Conservation (phyloP, 2,888 invertebrate genomes). For the Dryococelus australis region DNA sequence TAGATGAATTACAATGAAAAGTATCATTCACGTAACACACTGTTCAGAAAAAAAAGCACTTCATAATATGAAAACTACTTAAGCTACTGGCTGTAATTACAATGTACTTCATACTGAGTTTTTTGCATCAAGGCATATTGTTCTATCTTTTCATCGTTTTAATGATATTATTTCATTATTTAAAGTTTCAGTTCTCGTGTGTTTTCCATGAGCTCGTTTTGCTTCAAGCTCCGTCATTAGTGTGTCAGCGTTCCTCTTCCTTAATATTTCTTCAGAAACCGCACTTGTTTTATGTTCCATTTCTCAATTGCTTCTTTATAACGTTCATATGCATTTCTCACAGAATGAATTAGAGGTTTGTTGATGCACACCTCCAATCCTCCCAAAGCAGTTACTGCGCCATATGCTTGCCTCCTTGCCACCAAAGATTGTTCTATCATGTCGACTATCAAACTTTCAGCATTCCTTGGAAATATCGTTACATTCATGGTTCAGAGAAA, state of each 20-base stretch:
- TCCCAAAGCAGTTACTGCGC: no score
- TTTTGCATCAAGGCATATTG: no score
- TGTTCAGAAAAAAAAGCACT: no score
- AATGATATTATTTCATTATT: not conserved
- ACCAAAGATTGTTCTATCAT: not conserved
- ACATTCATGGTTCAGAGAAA: not conserved
- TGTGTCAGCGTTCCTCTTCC: not conserved
- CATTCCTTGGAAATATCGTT: not conserved
- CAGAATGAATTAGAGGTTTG: conserved; percentile 9
- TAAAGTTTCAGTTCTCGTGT: not conserved
- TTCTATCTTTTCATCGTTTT: not conserved
- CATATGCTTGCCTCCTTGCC: not conserved
- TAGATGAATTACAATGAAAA: no score
- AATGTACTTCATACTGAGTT: no score
- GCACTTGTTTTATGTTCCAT: not conserved
- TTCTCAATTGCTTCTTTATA: not conserved
- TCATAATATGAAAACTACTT: no score
- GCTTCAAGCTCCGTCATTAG: not conserved
- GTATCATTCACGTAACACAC: no score
- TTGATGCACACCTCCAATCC: no score
- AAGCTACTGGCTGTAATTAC: no score
- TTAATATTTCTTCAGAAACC: not conserved
- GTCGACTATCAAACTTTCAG: not conserved
- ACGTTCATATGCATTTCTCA: not conserved
- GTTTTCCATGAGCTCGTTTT: not conserved